Evolutionary conservation across 1,140 invertebrate species (phyloP), one percentile per base, ranked within the genome.

Genomic region (Pectinophora gossypiella): DNA sequence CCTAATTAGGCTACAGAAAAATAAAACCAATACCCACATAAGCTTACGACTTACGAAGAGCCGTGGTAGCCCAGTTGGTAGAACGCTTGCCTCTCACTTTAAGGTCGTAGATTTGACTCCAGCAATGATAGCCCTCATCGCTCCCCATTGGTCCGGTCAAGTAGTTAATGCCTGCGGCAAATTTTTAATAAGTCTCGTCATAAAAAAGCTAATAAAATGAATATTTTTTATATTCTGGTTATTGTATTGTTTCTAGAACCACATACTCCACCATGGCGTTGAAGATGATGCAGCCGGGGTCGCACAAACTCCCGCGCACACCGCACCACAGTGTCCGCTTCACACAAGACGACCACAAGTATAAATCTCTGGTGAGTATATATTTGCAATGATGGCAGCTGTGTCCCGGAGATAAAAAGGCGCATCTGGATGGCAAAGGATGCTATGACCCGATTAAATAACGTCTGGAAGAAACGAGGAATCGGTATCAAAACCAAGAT

Each of bases 301-400:
- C 16, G 10, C 64, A 65, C 35, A 72, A 58, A 36, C 21, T 62
- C 12, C 49, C 62, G 0, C 49, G 73, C 1, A 59, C 52, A 20
- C 43, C 62, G 0, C 65, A 54, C 6, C 57, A 83, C 42, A 63
- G 61, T 5, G 80, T 84, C 1, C 52, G 80, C 6, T 84, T 84
- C 50, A 79, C 75, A 1, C 63, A 54, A 7, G 77, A 81, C 0
- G 79, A 81, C 5, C 72, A 71, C 0, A 81, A 72, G 46, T 81
- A 71, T 19, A 81, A 81, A 35, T 67, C 76, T 4, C 22, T 74
- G 21, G 77, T 81, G 43, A 76, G 76, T 40, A 48, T 36, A 52
- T 44, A n/a, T 48, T 20, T 38, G 6, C 40, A n/a, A n/a, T n/a
- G n/a, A n/a, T n/a, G n/a, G n/a, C n/a, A n/a, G n/a, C n/a, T n/a